phyloP scores from a whole-genome alignment of 2,797 vertebrate genomes.

The Melanotaenia boesemani region DNA sequence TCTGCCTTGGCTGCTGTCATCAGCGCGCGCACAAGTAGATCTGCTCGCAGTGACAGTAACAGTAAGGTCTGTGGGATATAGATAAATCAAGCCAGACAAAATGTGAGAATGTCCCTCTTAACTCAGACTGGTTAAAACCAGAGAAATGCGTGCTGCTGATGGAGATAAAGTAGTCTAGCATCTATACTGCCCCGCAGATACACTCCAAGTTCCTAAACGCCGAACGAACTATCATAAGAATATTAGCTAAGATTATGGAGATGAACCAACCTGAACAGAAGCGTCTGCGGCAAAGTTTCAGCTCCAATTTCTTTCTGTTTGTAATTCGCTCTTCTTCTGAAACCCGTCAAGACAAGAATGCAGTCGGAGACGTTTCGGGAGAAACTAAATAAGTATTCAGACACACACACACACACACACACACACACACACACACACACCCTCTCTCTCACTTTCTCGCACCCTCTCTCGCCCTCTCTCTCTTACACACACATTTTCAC shows the following conservation, averaged over 20 bases:
- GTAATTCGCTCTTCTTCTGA: conserved; percentile 48
- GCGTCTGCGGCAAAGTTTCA: conserved; percentile 61
- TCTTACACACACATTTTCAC: conserved; percentile 9
- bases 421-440: conserved; percentile 1
- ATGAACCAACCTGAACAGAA: conserved; percentile 64
- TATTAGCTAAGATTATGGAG: neutral
- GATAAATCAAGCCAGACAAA: conserved; percentile 10
- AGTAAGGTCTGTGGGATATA: neutral
- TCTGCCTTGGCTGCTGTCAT: conserved; percentile 2
- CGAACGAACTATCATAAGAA: neutral
- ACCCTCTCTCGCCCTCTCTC: conserved; percentile 7
- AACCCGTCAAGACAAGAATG: conserved; percentile 68
- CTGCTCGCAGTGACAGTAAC: neutral
- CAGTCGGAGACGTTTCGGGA: conserved; percentile 58
- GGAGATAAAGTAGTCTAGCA: neutral
- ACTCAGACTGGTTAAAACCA: neutral
- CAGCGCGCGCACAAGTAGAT: neutral
- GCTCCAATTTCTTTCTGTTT: conserved; percentile 12
- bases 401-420: neutral
- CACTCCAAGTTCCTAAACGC: neutral
- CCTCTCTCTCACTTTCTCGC: conserved; percentile 1
- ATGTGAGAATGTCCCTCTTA: neutral
- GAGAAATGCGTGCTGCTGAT: neutral
- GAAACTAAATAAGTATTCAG: conserved; percentile 63
- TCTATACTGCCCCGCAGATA: neutral